phyloP scores from a whole-genome alignment of 2,797 vertebrate species.

The Falco columbarius region DNA sequence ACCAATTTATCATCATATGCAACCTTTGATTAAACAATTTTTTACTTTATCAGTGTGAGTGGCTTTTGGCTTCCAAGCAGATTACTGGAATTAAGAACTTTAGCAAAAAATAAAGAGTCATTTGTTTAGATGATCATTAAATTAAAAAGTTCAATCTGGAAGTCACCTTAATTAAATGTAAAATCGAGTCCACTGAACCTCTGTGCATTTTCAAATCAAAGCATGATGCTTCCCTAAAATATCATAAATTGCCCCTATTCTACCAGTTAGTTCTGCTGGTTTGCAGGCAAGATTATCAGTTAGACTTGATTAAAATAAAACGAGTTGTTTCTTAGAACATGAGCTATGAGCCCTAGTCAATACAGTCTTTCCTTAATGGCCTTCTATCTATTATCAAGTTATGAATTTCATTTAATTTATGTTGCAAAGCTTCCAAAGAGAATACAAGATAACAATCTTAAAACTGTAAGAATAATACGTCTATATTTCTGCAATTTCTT shows the following conservation, averaged over 20 bases:
- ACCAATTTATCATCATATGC: constrained; percentile 52
- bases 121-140: constrained; percentile 55
- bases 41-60: neutral
- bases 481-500: neutral
- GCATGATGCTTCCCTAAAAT: constrained; percentile 43
- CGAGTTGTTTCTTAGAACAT: neutral
- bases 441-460: neutral
- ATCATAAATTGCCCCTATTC: constrained; percentile 56
- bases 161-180: constrained; percentile 47
- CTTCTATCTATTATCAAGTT: constrained; percentile 9
- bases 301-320: constrained; percentile 56
- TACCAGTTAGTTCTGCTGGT: constrained; percentile 27
- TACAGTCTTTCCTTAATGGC: neutral
- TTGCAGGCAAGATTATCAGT: constrained; percentile 25
- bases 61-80: constrained; percentile 26
- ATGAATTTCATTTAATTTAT: constrained; percentile 13
- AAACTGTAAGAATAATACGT: neutral
- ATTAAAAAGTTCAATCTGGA: constrained; percentile 41
- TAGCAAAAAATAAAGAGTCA: constrained; percentile 26
- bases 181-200: constrained; percentile 18
- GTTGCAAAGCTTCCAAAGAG: neutral
- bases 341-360: neutral
- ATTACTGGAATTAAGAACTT: constrained; percentile 41
- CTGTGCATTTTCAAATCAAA: constrained; percentile 29
- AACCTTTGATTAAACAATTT: constrained; percentile 50